phyloP scores from a whole-genome alignment of 2,888 invertebrate genomes.

The Acanthococcus lagerstroemiae region DNA sequence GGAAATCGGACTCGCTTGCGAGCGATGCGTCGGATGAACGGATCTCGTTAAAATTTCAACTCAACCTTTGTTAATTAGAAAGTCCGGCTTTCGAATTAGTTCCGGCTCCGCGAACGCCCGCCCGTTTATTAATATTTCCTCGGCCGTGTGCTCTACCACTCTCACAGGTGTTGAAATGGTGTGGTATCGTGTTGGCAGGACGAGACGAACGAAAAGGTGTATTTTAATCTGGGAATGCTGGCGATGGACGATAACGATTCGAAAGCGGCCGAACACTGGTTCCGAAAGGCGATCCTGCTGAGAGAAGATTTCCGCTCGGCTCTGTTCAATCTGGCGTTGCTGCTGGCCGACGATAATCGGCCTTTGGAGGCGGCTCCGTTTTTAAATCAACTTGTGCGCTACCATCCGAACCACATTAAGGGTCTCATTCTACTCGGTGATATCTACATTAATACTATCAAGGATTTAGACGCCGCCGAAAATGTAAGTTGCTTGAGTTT shows the following conservation, averaged over 20 bases:
- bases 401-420: conserved; percentile 89
- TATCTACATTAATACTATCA: conserved; percentile 90
- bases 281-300: conserved; percentile 68
- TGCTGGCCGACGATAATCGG: conserved; percentile 76
- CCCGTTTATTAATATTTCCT: too few relatives aligned
- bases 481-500: conserved; percentile 53
- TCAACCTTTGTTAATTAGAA: too few relatives aligned
- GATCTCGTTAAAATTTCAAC: too few relatives aligned
- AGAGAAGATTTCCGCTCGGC: conserved; percentile 87
- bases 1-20: too few relatives aligned
- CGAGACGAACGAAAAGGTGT: conserved; percentile 74
- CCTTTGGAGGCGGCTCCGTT: conserved; percentile 88
- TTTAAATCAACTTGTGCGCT: conserved; percentile 76
- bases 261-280: conserved; percentile 81
- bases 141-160: too few relatives aligned
- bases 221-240: conserved; percentile 92
- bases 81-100: too few relatives aligned
- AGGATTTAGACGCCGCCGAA: conserved; percentile 88
- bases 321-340: conserved; percentile 82
- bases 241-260: conserved; percentile 91
- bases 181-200: too few relatives aligned
- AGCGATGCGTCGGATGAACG: too few relatives aligned
- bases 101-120: too few relatives aligned
- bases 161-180: too few relatives aligned
- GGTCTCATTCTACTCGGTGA: conserved; percentile 88